These are phyloP conservation scores for Hippocampus abdominalis DNA, from an alignment of 2,113 vertebrate species.

Conservation along the genomic window DNA sequence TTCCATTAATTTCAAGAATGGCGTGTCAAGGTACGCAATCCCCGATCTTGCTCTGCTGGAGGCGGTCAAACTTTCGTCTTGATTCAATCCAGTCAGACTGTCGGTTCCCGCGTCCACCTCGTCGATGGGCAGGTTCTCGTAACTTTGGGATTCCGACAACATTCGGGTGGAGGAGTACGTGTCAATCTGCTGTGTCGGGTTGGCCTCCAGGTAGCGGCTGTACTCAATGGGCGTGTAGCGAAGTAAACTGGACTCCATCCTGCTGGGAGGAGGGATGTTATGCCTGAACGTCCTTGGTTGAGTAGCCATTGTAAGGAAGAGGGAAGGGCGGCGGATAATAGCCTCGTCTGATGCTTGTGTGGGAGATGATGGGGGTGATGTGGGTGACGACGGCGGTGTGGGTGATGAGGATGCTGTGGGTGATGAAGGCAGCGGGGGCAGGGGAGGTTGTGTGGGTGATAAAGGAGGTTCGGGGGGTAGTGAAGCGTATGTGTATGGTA, in stretches of 20 bases:
- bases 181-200: slow-evolving; percentile 3
- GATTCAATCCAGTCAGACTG: slow-evolving; percentile 8
- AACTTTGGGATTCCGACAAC: slow-evolving; percentile 17
- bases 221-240: slow-evolving; percentile 69
- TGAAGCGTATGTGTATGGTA: not conserved
- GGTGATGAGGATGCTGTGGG: slow-evolving; percentile 1
- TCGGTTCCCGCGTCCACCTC: slow-evolving; percentile 25
- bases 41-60: slow-evolving; percentile 27
- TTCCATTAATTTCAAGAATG: slow-evolving; percentile 86
- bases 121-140: slow-evolving; percentile 30
- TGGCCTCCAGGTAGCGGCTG: slow-evolving; percentile 57
- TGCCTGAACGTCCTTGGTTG: slow-evolving; percentile 32
- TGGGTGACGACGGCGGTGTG: not conserved
- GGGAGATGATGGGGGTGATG: not conserved
- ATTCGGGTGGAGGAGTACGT: slow-evolving; percentile 9
- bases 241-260: slow-evolving; percentile 70
- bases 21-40: slow-evolving; percentile 70
- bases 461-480: not conserved
- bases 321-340: slow-evolving; percentile 12
- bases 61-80: slow-evolving; percentile 22
- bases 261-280: slow-evolving; percentile 55
- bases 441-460: slow-evolving; percentile 12
- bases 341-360: not conserved
- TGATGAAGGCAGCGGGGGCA: not conserved
- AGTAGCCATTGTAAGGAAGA: slow-evolving; percentile 17